Evolutionary conservation across 2,888 invertebrate species (phyloP).

Genomic region (Dione vanillae): DNA sequence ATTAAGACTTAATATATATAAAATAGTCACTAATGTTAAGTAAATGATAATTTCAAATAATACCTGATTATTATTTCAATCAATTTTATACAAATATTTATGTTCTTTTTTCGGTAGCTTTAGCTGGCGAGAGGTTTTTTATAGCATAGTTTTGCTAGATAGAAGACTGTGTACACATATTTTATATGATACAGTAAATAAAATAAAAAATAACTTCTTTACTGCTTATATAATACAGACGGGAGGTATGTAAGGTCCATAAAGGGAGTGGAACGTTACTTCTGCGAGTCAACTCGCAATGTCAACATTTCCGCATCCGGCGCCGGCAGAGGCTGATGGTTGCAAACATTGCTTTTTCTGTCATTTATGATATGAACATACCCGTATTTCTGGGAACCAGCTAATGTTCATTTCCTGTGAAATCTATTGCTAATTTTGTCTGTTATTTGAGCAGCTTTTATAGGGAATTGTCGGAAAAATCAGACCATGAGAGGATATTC

Average conservation of each 20-base stretch:
- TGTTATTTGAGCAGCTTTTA: background rate
- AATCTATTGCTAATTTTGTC: background rate
- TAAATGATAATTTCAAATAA: too few species aligned
- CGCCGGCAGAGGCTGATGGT: conserved; percentile 43
- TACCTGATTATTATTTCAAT: too few species aligned
- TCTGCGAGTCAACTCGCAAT: conserved; percentile 64
- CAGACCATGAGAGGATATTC: too few species aligned
- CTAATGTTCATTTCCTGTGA: conserved; percentile 26
- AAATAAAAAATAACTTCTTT: background rate
- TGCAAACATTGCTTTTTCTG: conserved; percentile 49
- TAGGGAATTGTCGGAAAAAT: too few species aligned
- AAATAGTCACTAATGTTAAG: too few species aligned
- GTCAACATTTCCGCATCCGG: conserved; percentile 57
- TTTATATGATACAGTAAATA: too few species aligned
- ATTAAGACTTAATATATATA: too few species aligned
- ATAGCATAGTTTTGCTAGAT: too few species aligned
- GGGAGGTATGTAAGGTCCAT: conserved; percentile 10
- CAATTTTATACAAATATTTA: too few species aligned
- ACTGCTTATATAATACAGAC: background rate
- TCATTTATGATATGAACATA: background rate
- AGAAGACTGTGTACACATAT: too few species aligned
- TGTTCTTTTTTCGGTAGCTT: too few species aligned
- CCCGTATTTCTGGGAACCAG: conserved; percentile 25
- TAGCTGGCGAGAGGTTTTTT: too few species aligned
- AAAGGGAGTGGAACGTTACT: conserved; percentile 44